These are phyloP conservation scores for Candoia aspera DNA, from an alignment of 2,113 vertebrate genomes.

Conservation along the genomic window DNA sequence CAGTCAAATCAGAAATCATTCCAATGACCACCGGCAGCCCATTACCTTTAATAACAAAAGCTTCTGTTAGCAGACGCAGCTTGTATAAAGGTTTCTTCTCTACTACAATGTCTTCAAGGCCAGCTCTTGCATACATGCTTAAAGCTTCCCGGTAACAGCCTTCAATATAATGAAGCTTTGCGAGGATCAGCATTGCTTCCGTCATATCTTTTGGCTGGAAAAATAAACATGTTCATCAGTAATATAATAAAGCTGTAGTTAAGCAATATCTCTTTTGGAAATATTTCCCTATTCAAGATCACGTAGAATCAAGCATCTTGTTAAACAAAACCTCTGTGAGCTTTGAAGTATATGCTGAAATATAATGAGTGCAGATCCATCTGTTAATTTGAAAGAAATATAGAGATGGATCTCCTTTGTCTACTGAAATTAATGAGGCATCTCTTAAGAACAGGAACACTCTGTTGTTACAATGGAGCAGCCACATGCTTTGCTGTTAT, in stretches of 20 bases:
- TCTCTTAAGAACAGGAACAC: not conserved
- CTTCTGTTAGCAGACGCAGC: constrained; percentile 92
- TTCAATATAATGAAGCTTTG: constrained; percentile 92
- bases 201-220: constrained; percentile 85
- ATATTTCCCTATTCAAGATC: not conserved
- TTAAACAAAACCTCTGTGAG: not conserved
- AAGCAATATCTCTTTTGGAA: not conserved
- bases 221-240: not conserved
- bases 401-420: not conserved
- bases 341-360: not conserved
- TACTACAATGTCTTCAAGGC: constrained; percentile 85
- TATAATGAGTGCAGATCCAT: not conserved
- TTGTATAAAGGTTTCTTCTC: constrained; percentile 87
- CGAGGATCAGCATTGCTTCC: constrained; percentile 91
- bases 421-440: not conserved
- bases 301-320: not conserved
- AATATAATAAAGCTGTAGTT: not conserved
- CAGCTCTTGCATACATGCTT: constrained; percentile 93
- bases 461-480: not conserved
- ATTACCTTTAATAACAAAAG: constrained; percentile 95
- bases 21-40: not conserved
- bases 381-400: not conserved
- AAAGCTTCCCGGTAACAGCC: constrained; percentile 90
- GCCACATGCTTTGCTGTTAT: not conserved
- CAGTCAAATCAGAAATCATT: not conserved